Evolutionary conservation across 2,113 vertebrate genomes (phyloP).

Genomic region (Conger conger): DNA sequence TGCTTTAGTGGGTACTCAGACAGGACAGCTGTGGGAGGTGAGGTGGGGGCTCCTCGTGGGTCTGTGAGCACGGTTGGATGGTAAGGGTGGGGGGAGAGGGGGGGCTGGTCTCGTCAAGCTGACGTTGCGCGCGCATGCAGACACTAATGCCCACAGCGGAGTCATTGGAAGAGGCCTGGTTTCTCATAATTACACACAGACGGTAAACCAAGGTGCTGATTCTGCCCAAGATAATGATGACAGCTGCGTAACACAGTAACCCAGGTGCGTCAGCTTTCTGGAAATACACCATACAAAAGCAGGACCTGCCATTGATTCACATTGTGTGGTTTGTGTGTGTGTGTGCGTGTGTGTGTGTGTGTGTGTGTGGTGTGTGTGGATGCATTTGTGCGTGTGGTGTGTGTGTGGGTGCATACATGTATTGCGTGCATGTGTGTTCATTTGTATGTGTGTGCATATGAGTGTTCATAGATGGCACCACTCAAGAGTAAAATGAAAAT

Average conservation of each 20-base stretch:
- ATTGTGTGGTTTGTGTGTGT: background rate
- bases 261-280: background rate
- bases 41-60: background rate
- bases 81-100: no score
- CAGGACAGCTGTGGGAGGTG: background rate
- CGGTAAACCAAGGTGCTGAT: slow-evolving; percentile 6
- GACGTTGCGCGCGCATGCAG: background rate
- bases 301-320: background rate
- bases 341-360: background rate
- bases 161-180: background rate
- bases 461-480: background rate
- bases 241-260: background rate
- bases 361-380: background rate
- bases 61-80: background rate
- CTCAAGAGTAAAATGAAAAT: background rate
- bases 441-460: no score
- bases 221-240: background rate
- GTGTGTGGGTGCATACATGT: background rate
- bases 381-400: background rate
- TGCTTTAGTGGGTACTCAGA: background rate
- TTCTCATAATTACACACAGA: background rate
- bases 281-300: background rate
- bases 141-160: background rate
- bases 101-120: background rate
- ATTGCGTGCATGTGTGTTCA: background rate